Conservation (phyloP, 2,797 vertebrate species). For the Girardinus metallicus region DNA sequence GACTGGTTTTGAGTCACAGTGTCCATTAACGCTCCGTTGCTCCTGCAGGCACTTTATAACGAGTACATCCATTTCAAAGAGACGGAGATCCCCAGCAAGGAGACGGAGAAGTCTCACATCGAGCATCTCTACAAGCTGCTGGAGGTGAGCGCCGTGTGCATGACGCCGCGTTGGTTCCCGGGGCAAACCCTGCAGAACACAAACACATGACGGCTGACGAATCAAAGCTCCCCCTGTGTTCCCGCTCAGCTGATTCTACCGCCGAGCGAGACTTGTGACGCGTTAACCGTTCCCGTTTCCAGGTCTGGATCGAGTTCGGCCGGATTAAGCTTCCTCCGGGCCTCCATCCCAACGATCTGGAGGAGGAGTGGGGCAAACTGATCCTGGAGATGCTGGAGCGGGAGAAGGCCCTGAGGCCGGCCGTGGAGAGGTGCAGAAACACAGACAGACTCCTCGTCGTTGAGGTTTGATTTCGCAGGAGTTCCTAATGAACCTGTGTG, state of each 20-base stretch:
- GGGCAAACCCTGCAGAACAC: conserved; percentile 19
- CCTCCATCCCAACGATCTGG: conserved; percentile 94
- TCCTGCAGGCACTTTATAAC: conserved; percentile 96
- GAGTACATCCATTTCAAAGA: conserved; percentile 99
- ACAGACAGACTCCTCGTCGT: background rate
- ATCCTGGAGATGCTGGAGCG: conserved; percentile 98
- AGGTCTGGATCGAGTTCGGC: conserved; percentile 98
- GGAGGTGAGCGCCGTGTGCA: conserved; percentile 78
- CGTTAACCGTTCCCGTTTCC: conserved; percentile 14
- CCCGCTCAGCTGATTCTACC: conserved; percentile 55
- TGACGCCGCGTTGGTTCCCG: conserved; percentile 46
- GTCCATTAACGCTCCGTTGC: background rate
- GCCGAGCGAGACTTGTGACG: background rate
- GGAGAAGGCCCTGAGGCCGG: conserved; percentile 93
- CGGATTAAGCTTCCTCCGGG: conserved; percentile 94
- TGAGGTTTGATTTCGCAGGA: background rate
- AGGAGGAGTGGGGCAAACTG: conserved; percentile 98
- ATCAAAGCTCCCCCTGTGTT: conserved; percentile 31
- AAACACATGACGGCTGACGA: conserved; percentile 38
- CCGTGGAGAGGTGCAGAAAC: conserved; percentile 88
- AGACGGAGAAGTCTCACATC: conserved; percentile 89
- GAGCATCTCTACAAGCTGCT: conserved; percentile 94
- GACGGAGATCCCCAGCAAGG: conserved; percentile 92
- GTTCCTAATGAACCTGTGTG: conserved; percentile 14
- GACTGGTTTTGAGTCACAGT: background rate